phyloP scores from a whole-genome alignment of 2,888 invertebrate genomes.

The Sesamia inferens region DNA sequence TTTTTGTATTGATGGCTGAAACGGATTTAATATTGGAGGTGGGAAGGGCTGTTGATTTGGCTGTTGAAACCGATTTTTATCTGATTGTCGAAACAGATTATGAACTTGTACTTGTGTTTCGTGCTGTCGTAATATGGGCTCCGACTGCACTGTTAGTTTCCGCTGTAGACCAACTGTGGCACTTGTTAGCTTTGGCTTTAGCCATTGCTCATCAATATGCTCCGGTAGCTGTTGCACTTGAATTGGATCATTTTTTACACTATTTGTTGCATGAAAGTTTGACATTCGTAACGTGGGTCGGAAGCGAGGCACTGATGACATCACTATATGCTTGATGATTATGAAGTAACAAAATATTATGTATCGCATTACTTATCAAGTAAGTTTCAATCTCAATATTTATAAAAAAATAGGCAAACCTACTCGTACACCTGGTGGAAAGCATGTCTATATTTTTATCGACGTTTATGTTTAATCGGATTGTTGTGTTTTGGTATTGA shows the following conservation, averaged over 20 bases:
- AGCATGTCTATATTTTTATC: not conserved
- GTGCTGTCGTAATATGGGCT: constrained; percentile 15
- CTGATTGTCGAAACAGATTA: not conserved
- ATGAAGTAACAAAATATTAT: constrained; percentile 28
- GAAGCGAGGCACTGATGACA: not conserved
- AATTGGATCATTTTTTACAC: not conserved
- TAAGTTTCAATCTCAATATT: constrained; percentile 1
- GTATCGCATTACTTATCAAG: constrained; percentile 26
- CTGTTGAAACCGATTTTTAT: not conserved
- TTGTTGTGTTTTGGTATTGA: constrained; percentile 43
- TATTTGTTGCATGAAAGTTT: constrained; percentile 13
- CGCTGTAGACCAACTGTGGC: not conserved
- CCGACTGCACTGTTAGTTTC: not conserved
- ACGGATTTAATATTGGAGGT: not conserved
- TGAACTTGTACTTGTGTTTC: not conserved
- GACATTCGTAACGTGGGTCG: constrained; percentile 31
- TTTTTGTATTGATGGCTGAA: not conserved
- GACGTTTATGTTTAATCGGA: not conserved
- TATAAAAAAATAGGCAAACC: not conserved
- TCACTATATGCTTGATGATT: constrained; percentile 23
- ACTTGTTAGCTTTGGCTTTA: constrained; percentile 2
- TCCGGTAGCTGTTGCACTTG: not conserved
- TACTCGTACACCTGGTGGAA: not conserved
- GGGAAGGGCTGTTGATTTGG: not conserved
- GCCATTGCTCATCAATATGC: constrained; percentile 8